Base-by-base conservation (phyloP, 1,140 invertebrate species). In the Akabosia matsudoensis region DNA sequence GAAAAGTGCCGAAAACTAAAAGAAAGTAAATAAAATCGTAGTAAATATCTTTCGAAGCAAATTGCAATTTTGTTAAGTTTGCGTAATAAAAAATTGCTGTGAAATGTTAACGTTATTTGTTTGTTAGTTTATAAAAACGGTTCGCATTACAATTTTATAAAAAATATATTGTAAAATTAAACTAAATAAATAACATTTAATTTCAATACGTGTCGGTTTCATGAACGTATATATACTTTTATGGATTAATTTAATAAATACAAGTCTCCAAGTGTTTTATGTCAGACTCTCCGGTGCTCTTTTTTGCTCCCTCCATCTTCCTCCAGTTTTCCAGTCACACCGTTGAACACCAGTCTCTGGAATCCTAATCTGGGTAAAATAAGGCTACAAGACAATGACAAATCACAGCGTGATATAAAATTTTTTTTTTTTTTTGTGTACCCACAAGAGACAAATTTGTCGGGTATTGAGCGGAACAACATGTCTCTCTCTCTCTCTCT, bases 1-100 rank as follows among this genome's bases (percentile, higher is more conserved):
- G 80, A 64, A 79, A 78, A 76, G 70, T 45, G 14, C 80, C 80
- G n/a, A n/a, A n/a, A n/a, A 4, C 33, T 14, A 45, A 4, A 16
- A 45, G 4, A 4, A 26, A 72, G 45, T 45, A 24, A 34, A 45
- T 37, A 51, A 70, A 70, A 30, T 10, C 16, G 37, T 3, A 13
- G 45, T 2, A 72, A 13, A n/a, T 4, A n/a, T 56, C 37, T 45
- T 45, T n/a, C n/a, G n/a, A n/a, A n/a, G n/a, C n/a, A n/a, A n/a
- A n/a, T n/a, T n/a, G n/a, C n/a, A n/a, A n/a, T n/a, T n/a, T n/a
- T n/a, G n/a, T n/a, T n/a, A n/a, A n/a, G n/a, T n/a, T n/a, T n/a
- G n/a, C n/a, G n/a, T n/a, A n/a, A n/a, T n/a, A n/a, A n/a, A 45
- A 7, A 45, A 7, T 18, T 45, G 37, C 37, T 45, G 7, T 18